Evolutionary conservation across 2,113 vertebrate genomes (phyloP), one percentile per base, ranked within the genome.

Genomic region (Syngnathus typhle): DNA sequence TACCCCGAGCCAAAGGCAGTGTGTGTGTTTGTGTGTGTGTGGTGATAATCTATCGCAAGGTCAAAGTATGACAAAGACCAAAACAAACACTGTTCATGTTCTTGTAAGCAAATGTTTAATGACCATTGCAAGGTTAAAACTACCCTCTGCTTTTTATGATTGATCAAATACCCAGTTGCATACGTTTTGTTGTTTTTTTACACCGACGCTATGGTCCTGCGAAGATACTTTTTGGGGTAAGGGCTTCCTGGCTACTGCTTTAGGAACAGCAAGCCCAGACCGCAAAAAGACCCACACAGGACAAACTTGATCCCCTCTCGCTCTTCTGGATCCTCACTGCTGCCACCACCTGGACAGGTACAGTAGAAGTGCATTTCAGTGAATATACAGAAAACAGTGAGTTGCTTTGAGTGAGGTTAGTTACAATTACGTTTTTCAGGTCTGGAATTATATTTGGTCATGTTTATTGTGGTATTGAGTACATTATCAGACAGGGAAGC

Each of bases 221-320:
- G 94, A 92, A 89, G 93, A 98, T 97, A 93, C 95, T 98, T 98
- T 98, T 98, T 98, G 95, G 95, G 95, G 95, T 98, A 98, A 98
- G 95, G 95, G 95, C 95, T 98, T 98, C 95, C 95, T 97, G 95
- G 92, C 88, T 94, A 92, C 85, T 89, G 84, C 84, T 80, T 91
- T 86, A 91, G 90, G 90, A 95, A 96, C 94, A 96, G 94, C 94
- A 96, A 96, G 94, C 94, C 94, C 94, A 96, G 94, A 96, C 94
- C 94, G 94, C 94, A 96, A 96, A 96, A 96, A 95, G 94, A 94
- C 88, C 93, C 90, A 82, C 91, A 93, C 89, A 88, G 92, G 92
- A 93, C 90, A 89, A 60, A 8, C 65, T 6, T 4, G 23, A 23
- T 47, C 3, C 21, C 7, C 62, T 46, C 21, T 9, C 0, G 18